Conservation (phyloP, 2,797 vertebrate genomes). For the Danio tinwini region DNA sequence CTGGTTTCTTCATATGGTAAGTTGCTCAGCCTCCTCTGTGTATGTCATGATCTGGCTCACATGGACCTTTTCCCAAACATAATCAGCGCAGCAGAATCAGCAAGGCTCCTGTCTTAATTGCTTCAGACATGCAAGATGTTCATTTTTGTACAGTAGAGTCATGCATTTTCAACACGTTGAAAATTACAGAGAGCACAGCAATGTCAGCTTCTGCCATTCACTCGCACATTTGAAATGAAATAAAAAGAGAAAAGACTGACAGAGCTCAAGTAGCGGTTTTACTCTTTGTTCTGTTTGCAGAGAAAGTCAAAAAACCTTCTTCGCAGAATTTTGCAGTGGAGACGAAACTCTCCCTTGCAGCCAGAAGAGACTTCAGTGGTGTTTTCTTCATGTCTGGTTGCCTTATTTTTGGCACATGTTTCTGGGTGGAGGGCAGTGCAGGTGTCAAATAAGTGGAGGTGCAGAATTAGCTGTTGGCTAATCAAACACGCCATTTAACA, state of each 20-base stretch:
- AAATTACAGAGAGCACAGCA: conserved; percentile 3
- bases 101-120: conserved; percentile 9
- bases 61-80: conserved; percentile 23
- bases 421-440: neutral
- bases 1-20: conserved; percentile 18
- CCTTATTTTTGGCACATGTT: conserved; percentile 8
- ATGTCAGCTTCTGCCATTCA: neutral
- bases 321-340: neutral
- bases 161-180: neutral
- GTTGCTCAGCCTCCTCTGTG: conserved; percentile 11
- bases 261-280: neutral
- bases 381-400: neutral
- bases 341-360: neutral
- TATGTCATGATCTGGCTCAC: neutral
- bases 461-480: conserved; percentile 8
- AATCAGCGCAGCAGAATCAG: conserved; percentile 26
- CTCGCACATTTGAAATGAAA: neutral
- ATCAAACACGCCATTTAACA: conserved; percentile 3
- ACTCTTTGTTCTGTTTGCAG: neutral
- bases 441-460: neutral
- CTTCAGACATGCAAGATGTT: neutral
- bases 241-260: neutral
- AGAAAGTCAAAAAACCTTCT: neutral
- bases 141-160: neutral
- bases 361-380: neutral